Evolutionary conservation across 2,113 vertebrate genomes (phyloP), one percentile per base, ranked within the genome.

Genomic region (Paratilapia polleni): DNA sequence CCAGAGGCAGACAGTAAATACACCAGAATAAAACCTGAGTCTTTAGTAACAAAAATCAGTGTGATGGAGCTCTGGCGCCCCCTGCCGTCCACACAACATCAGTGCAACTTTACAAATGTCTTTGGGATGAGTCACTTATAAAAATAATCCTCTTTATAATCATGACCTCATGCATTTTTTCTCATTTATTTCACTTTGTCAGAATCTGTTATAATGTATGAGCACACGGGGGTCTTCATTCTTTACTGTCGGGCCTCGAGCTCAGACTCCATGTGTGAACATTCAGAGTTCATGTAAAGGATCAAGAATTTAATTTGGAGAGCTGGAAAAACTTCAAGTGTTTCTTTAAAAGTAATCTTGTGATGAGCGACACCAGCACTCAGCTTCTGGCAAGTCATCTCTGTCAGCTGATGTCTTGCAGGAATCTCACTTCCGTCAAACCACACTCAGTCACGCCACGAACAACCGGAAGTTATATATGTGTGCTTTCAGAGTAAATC

Each of bases 291-390:
- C 36, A 6, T 36, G 36, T 36, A 36, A 41, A 41, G 38, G 38
- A 41, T 41, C 8, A 41, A 41, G 10, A 41, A 9, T 10, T 47
- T 17, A 12, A 73, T 73, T 8, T 31, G 11, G 13, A n/a, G 4
- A 20, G 1, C 17, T 1, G 1, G 36, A 52, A 3, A 31, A 73
- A 1, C 17, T 31, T 12, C 0, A 14, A 0, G 49, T 2, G 47
- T 36, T 36, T 13, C 20, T 75, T 74, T 74, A 56, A 75, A 36
- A 2, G 19, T 6, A 19, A 57, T 77, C 66, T 88, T 82, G 86
- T 88, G 88, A 82, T 61, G 1, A 38, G 84, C 92, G 91, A 92
- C 88, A 91, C 92, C 92, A 94, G 76, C 74, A 10, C 22, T 1
- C 5, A 49, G 60, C 75, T 81, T 87, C 28, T 58, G 61, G 57